These are phyloP conservation scores for Drosophila formosana DNA, from an alignment of 2,888 invertebrate species.

Conservation along the genomic window DNA sequence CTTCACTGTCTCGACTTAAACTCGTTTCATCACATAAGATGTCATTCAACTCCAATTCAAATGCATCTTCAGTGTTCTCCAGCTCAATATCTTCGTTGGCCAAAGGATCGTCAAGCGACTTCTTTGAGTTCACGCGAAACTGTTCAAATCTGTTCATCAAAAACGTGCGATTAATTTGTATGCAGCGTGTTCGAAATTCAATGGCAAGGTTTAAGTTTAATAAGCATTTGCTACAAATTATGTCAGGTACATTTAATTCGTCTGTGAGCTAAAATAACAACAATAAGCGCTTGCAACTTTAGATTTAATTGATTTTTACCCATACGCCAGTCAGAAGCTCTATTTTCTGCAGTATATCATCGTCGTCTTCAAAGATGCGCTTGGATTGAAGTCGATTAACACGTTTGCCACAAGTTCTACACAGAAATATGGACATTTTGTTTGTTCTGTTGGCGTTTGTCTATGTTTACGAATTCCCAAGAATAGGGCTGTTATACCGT, in stretches of 20 bases:
- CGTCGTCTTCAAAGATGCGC: conserved; percentile 26
- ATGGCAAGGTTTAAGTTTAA: conserved; percentile 34
- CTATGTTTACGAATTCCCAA: conserved; percentile 1
- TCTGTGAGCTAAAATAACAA: conserved; percentile 33
- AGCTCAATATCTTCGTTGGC: not conserved
- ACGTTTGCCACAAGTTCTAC: conserved; percentile 47
- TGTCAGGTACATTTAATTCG: conserved; percentile 15
- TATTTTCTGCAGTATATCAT: conserved; percentile 31
- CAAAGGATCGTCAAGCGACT: not conserved
- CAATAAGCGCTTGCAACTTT: not conserved
- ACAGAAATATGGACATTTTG: conserved; percentile 38
- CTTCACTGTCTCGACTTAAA: not conserved
- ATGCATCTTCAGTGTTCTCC: not conserved
- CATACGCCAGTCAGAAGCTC: conserved; percentile 37
- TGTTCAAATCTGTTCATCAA: not conserved
- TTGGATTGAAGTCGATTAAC: conserved; percentile 7
- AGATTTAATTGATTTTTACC: conserved; percentile 24
- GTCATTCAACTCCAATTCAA: too few relatives aligned
- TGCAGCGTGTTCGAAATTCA: conserved; percentile 40
- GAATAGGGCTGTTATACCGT: conserved; percentile 35
- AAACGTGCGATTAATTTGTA: conserved; percentile 17
- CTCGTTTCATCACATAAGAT: not conserved
- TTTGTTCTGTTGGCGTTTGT: conserved; percentile 17
- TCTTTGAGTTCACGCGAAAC: not conserved
- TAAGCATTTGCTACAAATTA: conserved; percentile 42